A percentile compares a stretch with the other conserved stretches of the same genome.
Evolutionary conservation across 1,140 invertebrate genomes (phyloP).

Genomic region (Aporrectodea caliginosa): DNA sequence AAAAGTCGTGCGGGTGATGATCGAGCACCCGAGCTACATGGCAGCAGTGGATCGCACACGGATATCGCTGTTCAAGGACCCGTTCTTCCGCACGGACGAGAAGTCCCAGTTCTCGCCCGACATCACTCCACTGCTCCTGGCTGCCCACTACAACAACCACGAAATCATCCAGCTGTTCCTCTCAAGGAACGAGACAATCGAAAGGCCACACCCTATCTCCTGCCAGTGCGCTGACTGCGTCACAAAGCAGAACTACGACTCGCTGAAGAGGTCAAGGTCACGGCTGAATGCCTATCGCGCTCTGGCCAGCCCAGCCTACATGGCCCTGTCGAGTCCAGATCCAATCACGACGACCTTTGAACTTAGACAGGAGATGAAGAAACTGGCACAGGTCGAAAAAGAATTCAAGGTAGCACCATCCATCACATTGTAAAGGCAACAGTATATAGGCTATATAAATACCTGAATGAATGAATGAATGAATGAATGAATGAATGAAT

Average conservation of each 20-base stretch:
- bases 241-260: slow-evolving; percentile 29
- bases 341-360: slow-evolving; percentile 66
- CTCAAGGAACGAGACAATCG: slow-evolving; percentile 66
- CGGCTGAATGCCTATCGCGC: slow-evolving; percentile 53
- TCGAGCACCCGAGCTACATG: slow-evolving; percentile 63
- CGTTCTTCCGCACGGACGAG: slow-evolving; percentile 26
- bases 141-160: slow-evolving; percentile 94
- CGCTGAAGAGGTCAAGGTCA: slow-evolving; percentile 29
- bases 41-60: slow-evolving; percentile 44
- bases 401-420: slow-evolving; percentile 49
- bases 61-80: slow-evolving; percentile 18
- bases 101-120: slow-evolving; percentile 77
- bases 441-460: no score
- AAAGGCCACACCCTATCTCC: slow-evolving; percentile 26
- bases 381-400: slow-evolving; percentile 36
- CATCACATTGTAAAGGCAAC: no score
- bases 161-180: slow-evolving; percentile 96
- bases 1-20: slow-evolving; percentile 77
- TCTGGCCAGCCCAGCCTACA: slow-evolving; percentile 59
- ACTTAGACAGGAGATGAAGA: slow-evolving; percentile 60
- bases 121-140: slow-evolving; percentile 90
- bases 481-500: no score
- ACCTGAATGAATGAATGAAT: no score
- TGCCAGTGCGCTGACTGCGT: slow-evolving; percentile 26
- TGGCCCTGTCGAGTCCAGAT: slow-evolving; percentile 64